Evolutionary conservation across 2,797 vertebrate genomes (phyloP).

Genomic region (Acanthurus lineatus): DNA sequence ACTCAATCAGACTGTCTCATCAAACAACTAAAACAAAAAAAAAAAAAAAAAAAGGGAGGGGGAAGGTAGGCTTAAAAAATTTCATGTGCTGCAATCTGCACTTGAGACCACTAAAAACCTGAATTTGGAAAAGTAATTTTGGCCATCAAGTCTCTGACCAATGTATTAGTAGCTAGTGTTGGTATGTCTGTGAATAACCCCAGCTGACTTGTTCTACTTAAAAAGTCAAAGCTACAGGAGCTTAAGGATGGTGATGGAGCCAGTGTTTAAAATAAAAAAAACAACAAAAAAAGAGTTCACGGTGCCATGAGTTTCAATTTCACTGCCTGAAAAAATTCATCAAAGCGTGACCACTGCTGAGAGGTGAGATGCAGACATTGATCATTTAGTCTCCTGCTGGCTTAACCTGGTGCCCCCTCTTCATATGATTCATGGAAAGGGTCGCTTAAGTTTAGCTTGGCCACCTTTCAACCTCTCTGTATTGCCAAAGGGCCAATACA

Average conservation of each 20-base stretch:
- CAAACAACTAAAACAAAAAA: too few species aligned
- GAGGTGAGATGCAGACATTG: slow-evolving; percentile 29
- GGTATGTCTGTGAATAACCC: neutral
- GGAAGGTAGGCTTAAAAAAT: too few species aligned
- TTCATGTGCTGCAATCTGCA: neutral
- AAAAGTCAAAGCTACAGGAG: neutral
- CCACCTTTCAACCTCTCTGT: slow-evolving; percentile 15
- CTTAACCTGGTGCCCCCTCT: neutral
- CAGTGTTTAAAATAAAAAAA: neutral
- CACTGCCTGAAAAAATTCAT: slow-evolving; percentile 17
- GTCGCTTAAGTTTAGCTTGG: slow-evolving; percentile 27
- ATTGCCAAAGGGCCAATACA: slow-evolving; percentile 2
- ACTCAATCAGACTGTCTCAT: too few species aligned
- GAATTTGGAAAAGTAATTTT: neutral
- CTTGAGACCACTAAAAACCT: neutral
- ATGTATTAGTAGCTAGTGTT: neutral
- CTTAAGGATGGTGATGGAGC: neutral
- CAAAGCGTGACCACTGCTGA: slow-evolving; percentile 25
- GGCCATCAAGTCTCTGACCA: neutral
- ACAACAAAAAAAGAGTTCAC: too few species aligned
- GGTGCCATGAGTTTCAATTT: neutral
- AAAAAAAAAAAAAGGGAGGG: too few species aligned
- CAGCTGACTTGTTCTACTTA: neutral
- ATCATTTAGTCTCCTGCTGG: slow-evolving; percentile 42
- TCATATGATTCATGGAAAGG: slow-evolving; percentile 19